A percentile compares a stretch with the other conserved stretches of the same genome.
Evolutionary conservation across 1,140 invertebrate genomes (phyloP).

Genomic region (Drosophila kurseongensis): DNA sequence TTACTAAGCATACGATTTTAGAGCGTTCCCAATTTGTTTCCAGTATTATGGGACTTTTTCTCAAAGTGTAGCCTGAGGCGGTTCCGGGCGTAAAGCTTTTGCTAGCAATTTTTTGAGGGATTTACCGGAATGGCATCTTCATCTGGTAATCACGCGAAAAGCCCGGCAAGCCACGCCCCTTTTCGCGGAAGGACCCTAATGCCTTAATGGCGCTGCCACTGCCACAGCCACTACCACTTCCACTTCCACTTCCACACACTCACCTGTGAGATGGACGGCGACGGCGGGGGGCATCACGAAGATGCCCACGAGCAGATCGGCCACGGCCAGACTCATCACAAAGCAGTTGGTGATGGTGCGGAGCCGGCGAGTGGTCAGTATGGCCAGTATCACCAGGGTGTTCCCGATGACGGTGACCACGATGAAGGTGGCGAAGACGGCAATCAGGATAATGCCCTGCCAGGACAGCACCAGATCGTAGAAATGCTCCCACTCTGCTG

Average conservation of each 20-base stretch:
- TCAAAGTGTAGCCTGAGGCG: constrained; percentile 1
- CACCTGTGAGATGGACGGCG: constrained; percentile 88
- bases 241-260: constrained; percentile 64
- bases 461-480: constrained; percentile 79
- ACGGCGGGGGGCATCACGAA: constrained; percentile 98
- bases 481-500: constrained; percentile 76
- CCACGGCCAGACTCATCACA: constrained; percentile 95
- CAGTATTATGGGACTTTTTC: neutral
- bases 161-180: constrained; percentile 27
- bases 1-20: too few relatives aligned
- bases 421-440: constrained; percentile 87
- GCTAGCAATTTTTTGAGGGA: constrained; percentile 48
- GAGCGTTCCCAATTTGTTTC: too few relatives aligned
- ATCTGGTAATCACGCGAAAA: constrained; percentile 53
- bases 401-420: constrained; percentile 92
- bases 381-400: constrained; percentile 95
- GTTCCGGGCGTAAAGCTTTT: constrained; percentile 26
- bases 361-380: constrained; percentile 94
- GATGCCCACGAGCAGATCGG: constrained; percentile 95
- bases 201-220: constrained; percentile 20
- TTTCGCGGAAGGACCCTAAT: constrained; percentile 36
- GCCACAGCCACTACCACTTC: neutral
- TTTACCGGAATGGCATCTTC: constrained; percentile 51
- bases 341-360: constrained; percentile 98
- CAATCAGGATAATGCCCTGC: constrained; percentile 81